Base-by-base conservation (phyloP, 2,797 vertebrate genomes). In the Kryptolebias ocellatus region DNA sequence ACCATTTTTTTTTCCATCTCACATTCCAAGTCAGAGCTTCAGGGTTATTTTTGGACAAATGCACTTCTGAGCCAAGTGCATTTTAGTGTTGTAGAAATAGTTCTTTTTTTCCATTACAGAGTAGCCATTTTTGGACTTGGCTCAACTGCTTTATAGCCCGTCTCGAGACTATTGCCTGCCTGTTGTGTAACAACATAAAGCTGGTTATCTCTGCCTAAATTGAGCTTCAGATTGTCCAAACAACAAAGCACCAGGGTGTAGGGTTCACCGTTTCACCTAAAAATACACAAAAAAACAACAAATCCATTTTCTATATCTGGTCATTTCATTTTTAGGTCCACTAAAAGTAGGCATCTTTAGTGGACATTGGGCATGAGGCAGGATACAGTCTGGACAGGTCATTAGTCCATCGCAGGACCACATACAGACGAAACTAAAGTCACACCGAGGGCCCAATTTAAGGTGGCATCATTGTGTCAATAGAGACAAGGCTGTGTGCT, bases 61-160 rank as follows among this genome's bases (percentile, higher is more conserved):
- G 66, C 58, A 10, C 58, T 52, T 3, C 55, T 8, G 61, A 45
- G 70, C 70, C 64, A 57, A 67, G 53, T 56, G 52, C 44, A 42
- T 76, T 80, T 78, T 5, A 81, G 72, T 67, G 61, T 79, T 74
- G 65, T 46, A 76, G 70, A 74, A 87, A 84, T 68, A 79, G 54
- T 51, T 72, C 46, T 69, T 61, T 70, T 74, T 44, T 67, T 67
- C 60, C 67, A 12, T 68, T 28, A 14, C 69, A 60, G 58, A 71
- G 45, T 17, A n/a, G 74, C 66, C 72, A 63, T 80, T 79, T 83
- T 69, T 69, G 74, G 80, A 69, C 67, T 16, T 0, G 34, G 56
- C 61, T 86, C 78, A 70, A 66, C 57, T 65, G 76, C 53, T 80
- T 67, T 53, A 45, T 4, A 20, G 60, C 5, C 46, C 17, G 29